Evolutionary conservation across 2,113 vertebrate species (phyloP), one percentile per base, ranked within the genome.

Genomic region (Ivindomyrus marchei): DNA sequence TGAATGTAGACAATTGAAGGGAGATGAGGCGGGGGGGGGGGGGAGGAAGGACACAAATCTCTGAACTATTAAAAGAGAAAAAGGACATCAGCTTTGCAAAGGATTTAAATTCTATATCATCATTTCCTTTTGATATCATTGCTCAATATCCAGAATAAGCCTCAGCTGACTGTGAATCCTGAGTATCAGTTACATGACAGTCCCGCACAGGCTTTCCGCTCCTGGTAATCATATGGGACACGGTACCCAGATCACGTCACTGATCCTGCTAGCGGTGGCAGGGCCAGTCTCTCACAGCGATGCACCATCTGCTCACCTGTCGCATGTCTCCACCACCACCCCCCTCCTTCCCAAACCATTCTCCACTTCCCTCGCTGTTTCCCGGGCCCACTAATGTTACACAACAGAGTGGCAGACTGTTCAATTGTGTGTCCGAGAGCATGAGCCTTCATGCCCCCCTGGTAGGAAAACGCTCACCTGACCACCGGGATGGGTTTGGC

Each of bases 301-400:
- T 52, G 11, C 17, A 90, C 95, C 94, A 95, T 95, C 95, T 95
- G 95, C 94, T 94, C 93, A 95, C 92, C 93, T 92, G 92, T 87
- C 58, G 77, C 87, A 90, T 89, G 50, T 83, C 90, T 90, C 45
- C 24, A 50, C 86, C 87, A 11, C 83, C 90, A 62, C 85, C 87
- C 74, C 80, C 66, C 74, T 1, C 88, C 27, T 87, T 90, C 86
- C 46, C 36, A n/a, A 89, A 85, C 90, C 85, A 89, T 62, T 92
- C 86, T 56, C 36, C 47, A 53, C 53, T 87, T 52, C 47, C 27
- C n/a, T 50, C 9, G 5, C 9, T 0, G 27, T 6, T 17, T n/a
- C 88, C 88, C 62, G 36, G 46, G 24, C 7, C 13, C n/a, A 17
- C 62, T 47, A 66, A 45, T 9, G 56, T 17, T 70, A 27, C 42